Percentiles rank a stretch among this genome's conserved stretches.
Evolutionary conservation across 2,888 invertebrate species (phyloP).

Genomic region (Plebejus argus): DNA sequence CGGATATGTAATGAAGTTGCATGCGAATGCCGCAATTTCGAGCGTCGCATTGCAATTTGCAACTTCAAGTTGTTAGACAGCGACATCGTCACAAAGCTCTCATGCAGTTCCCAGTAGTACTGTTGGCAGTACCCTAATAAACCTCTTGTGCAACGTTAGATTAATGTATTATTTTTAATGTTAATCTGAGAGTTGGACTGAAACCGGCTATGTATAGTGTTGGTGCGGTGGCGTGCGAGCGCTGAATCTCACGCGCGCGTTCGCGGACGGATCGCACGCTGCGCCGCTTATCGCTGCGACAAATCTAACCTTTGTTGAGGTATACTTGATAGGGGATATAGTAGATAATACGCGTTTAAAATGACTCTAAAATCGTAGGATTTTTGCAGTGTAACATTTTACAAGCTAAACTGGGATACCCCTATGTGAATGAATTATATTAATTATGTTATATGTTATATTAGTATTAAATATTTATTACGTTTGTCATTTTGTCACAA

Average conservation of each 20-base stretch:
- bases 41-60: not conserved
- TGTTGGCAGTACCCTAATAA: conserved; percentile 4
- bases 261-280: conserved; percentile 43
- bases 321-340: not conserved
- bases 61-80: conserved; percentile 22
- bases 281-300: conserved; percentile 5
- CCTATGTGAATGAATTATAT: not conserved
- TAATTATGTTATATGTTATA: conserved; percentile 15
- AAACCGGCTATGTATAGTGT: conserved; percentile 38
- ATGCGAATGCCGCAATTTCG: not conserved
- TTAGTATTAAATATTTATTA: conserved; percentile 22
- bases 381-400: not conserved
- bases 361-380: not conserved
- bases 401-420: not conserved
- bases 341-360: not conserved
- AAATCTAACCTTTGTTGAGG: not conserved
- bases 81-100: conserved; percentile 27
- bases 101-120: conserved; percentile 9
- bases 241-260: conserved; percentile 70
- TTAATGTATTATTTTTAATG: conserved; percentile 39
- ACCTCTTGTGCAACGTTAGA: conserved; percentile 23
- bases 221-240: conserved; percentile 59
- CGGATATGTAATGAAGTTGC: conserved; percentile 8
- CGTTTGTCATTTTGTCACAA: not conserved
- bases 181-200: conserved; percentile 36